Conservation (phyloP, 2,888 invertebrate genomes). For the Busseola fusca region DNA sequence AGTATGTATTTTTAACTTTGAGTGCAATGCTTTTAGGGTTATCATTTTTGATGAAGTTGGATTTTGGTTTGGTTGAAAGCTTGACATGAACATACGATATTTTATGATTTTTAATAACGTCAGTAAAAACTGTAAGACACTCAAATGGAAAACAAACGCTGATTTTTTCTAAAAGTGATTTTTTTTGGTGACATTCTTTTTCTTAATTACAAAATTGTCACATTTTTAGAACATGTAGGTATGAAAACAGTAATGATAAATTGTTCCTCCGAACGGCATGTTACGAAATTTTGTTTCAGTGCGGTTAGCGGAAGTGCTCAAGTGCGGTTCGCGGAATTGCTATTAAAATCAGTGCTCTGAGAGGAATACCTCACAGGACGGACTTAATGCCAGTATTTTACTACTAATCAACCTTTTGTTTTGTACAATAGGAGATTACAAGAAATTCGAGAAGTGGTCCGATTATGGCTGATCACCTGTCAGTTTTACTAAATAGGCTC, state of each 20-base stretch:
- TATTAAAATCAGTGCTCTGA: too few relatives aligned
- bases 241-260: too few relatives aligned
- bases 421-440: neutral
- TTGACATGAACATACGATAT: neutral
- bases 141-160: neutral
- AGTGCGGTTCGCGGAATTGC: too few relatives aligned
- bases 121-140: neutral
- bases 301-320: too few relatives aligned
- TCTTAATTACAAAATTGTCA: neutral
- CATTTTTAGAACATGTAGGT: neutral
- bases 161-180: neutral
- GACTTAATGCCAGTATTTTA: too few relatives aligned
- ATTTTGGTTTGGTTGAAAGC: neutral
- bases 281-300: too few relatives aligned
- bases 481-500: neutral
- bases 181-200: neutral
- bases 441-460: neutral
- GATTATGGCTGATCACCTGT: neutral
- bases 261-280: too few relatives aligned
- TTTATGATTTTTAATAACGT: neutral
- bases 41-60: neutral
- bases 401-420: too few relatives aligned
- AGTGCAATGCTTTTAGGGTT: slow-evolving; percentile 11
- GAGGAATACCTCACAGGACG: too few relatives aligned
- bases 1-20: slow-evolving; percentile 33